phyloP scores from a whole-genome alignment of 2,888 invertebrate genomes.

The Nomada ruficornis region DNA sequence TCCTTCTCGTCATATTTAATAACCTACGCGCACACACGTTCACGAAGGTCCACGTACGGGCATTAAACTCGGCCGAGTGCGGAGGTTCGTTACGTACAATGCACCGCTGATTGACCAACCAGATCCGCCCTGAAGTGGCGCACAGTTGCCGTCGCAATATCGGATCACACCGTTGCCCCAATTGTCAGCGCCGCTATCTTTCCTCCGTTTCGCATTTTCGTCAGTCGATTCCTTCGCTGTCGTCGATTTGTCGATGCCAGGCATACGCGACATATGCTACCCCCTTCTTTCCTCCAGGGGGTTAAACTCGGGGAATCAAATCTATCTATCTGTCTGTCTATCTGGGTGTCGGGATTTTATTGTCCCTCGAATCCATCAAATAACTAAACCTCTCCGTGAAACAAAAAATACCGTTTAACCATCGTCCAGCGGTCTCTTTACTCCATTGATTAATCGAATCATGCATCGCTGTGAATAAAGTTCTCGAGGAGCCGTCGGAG shows the following conservation, averaged over 20 bases:
- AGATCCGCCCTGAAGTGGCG: constrained; percentile 78
- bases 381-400: neutral
- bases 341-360: too few species aligned
- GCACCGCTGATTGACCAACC: constrained; percentile 79
- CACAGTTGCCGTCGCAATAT: constrained; percentile 71
- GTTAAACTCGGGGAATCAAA: neutral
- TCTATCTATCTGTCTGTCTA: neutral
- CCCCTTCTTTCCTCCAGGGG: neutral
- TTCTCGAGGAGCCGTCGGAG: constrained; percentile 28
- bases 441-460: too few species aligned
- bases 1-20: constrained; percentile 73
- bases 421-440: too few species aligned
- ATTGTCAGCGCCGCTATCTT: constrained; percentile 72
- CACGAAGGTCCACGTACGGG: constrained; percentile 72
- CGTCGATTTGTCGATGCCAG: constrained; percentile 46
- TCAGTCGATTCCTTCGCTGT: constrained; percentile 62
- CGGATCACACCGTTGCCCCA: constrained; percentile 73
- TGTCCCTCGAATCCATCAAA: neutral
- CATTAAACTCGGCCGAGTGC: constrained; percentile 75
- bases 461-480: neutral
- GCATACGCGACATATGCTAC: neutral
- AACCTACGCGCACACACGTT: constrained; percentile 73
- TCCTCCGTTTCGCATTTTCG: constrained; percentile 56
- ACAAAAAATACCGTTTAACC: too few species aligned
- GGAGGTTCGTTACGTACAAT: constrained; percentile 80